Conservation (phyloP, 2,113 vertebrate species). For the Gymnogyps californianus region DNA sequence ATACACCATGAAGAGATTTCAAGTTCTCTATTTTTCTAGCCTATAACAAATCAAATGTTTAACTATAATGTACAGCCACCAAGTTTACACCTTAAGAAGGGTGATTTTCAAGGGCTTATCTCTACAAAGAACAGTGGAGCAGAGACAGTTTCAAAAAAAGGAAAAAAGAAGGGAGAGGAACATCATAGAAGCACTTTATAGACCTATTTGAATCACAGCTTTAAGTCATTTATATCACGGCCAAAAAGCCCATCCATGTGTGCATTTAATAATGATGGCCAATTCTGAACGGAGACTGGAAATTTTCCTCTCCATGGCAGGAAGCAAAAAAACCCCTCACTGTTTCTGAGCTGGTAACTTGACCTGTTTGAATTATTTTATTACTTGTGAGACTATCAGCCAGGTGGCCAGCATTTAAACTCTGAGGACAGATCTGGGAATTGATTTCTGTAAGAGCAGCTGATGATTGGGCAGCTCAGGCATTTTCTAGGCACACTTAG, state of each 20-base stretch:
- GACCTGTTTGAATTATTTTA: constrained; percentile 44
- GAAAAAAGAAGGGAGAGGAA: constrained; percentile 36
- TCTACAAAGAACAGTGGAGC: constrained; percentile 47
- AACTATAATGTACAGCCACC: constrained; percentile 48
- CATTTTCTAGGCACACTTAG: not conserved
- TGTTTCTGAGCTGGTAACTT: constrained; percentile 16
- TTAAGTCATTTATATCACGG: constrained; percentile 43
- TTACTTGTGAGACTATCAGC: not conserved
- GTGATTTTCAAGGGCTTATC: constrained; percentile 55
- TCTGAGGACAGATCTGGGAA: not conserved
- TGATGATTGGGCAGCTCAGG: not conserved
- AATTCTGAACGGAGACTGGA: not conserved
- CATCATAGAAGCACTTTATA: constrained; percentile 58
- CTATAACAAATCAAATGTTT: constrained; percentile 68
- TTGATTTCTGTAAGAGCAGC: not conserved
- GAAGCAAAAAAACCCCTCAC: not conserved
- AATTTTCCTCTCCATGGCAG: not conserved
- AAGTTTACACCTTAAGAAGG: constrained; percentile 64
- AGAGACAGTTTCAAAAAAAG: constrained; percentile 10
- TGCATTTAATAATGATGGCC: constrained; percentile 38
- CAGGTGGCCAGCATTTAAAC: not conserved
- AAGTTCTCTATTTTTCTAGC: constrained; percentile 60
- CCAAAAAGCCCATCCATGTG: constrained; percentile 41
- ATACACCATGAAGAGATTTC: constrained; percentile 59
- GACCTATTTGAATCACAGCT: constrained; percentile 51